A percentile compares a stretch with the other conserved stretches of the same genome.
Evolutionary conservation across 2,888 invertebrate genomes (phyloP).

Genomic region (Macrophya annulata): DNA sequence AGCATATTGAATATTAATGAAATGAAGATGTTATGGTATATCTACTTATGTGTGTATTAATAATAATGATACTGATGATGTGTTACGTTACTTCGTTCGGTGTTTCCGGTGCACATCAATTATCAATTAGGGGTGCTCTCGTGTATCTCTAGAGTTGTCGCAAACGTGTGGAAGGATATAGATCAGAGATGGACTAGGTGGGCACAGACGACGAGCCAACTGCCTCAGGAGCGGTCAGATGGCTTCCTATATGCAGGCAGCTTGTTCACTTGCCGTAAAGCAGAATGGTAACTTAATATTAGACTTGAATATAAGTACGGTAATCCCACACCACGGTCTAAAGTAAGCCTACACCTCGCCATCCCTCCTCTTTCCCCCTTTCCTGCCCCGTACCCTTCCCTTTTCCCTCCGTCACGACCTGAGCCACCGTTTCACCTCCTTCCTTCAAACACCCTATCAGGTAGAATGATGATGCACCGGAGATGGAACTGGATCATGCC

Average conservation of each 20-base stretch:
- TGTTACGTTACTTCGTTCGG: constrained; percentile 26
- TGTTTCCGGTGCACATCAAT: not conserved
- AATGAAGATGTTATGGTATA: too few species aligned
- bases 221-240: constrained; percentile 77
- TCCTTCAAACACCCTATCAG: constrained; percentile 57
- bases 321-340: constrained; percentile 78
- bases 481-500: constrained; percentile 72
- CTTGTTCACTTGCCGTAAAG: constrained; percentile 79
- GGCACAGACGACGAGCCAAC: constrained; percentile 74
- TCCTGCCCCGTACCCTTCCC: constrained; percentile 53
- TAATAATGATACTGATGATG: constrained; percentile 12
- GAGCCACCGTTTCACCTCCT: constrained; percentile 58
- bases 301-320: constrained; percentile 78
- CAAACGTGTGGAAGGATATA: constrained; percentile 48
- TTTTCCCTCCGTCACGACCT: constrained; percentile 54
- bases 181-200: constrained; percentile 66
- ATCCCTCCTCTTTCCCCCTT: constrained; percentile 59
- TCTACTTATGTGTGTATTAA: not conserved
- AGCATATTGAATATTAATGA: constrained; percentile 1
- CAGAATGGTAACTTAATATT: constrained; percentile 79
- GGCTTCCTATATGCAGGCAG: constrained; percentile 80
- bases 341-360: constrained; percentile 78
- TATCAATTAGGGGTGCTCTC: constrained; percentile 59
- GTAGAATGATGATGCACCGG: constrained; percentile 70
- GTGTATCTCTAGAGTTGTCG: constrained; percentile 54